phyloP scores from a whole-genome alignment of 92 coral and sea anemone species.

The Heliopora coerulea region DNA sequence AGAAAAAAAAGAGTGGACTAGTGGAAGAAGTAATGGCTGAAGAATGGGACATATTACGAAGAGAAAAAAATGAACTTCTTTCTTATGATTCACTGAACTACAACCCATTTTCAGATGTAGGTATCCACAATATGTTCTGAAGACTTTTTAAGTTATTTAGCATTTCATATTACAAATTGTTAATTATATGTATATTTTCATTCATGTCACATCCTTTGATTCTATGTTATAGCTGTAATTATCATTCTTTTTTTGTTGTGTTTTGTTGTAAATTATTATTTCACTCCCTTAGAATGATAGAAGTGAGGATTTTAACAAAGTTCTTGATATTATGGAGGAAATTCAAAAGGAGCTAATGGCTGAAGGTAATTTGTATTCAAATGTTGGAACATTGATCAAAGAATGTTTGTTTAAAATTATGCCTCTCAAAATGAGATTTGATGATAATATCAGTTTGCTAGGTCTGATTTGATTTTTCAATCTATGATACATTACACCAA shows the following conservation, averaged over 20 bases:
- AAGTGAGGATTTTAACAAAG: slow-evolving; percentile 68
- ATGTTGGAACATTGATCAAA: no score
- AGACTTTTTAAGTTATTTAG: no score
- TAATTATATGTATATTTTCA: neutral
- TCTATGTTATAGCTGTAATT: no score
- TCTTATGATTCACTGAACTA: slow-evolving; percentile 63
- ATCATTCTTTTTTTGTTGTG: neutral
- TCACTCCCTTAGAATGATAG: slow-evolving; percentile 47
- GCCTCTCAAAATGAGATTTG: neutral
- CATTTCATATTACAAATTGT: neutral
- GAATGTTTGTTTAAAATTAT: no score
- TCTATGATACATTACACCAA: no score
- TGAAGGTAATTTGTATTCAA: no score
- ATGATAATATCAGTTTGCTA: neutral
- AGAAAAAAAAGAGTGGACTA: neutral
- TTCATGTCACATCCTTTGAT: no score
- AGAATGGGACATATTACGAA: slow-evolving; percentile 66
- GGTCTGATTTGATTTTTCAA: no score
- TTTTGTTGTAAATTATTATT: neutral
- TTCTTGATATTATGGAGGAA: slow-evolving; percentile 83
- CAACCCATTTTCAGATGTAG: slow-evolving; percentile 63
- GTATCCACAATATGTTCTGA: neutral
- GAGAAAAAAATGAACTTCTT: slow-evolving; percentile 56
- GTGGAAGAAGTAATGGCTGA: slow-evolving; percentile 79
- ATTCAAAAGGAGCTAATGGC: slow-evolving; percentile 77